Evolutionary conservation across 1,140 invertebrate genomes (phyloP).

Genomic region (Drosophila bocki): DNA sequence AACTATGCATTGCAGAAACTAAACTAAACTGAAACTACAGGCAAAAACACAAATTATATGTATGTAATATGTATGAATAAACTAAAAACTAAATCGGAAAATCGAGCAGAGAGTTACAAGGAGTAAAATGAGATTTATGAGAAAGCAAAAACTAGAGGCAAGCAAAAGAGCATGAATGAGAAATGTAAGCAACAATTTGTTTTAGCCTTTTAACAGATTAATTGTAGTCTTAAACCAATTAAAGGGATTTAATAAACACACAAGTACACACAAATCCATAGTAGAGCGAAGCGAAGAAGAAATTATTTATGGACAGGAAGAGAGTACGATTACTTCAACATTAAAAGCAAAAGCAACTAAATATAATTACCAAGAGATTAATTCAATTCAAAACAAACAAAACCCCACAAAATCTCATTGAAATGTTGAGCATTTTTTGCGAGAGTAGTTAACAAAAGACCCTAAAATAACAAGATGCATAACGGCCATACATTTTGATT

Average conservation of each 20-base stretch:
- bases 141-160: conserved; percentile 6
- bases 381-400: conserved; percentile 36
- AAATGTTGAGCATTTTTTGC: conserved; percentile 18
- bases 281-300: conserved; percentile 1
- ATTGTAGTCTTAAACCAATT: conserved; percentile 53
- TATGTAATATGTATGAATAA: conserved; percentile 39
- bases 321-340: conserved; percentile 18
- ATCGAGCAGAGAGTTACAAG: conserved; percentile 1
- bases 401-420: conserved; percentile 14
- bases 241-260: conserved; percentile 43
- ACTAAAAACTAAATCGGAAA: conserved; percentile 15
- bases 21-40: conserved; percentile 38
- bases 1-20: conserved; percentile 37
- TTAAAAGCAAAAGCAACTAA: conserved; percentile 14
- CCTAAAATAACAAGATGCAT: neutral
- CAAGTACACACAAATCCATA: neutral
- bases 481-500: neutral
- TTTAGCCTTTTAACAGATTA: conserved; percentile 51
- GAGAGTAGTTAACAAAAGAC: neutral
- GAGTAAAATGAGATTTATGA: conserved; percentile 21
- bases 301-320: conserved; percentile 6
- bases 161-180: conserved; percentile 2
- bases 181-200: conserved; percentile 26
- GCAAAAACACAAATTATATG: conserved; percentile 19
- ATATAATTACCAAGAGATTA: conserved; percentile 33